Base-by-base conservation (phyloP, 1,140 invertebrate genomes). In the Drosophila guanche region DNA sequence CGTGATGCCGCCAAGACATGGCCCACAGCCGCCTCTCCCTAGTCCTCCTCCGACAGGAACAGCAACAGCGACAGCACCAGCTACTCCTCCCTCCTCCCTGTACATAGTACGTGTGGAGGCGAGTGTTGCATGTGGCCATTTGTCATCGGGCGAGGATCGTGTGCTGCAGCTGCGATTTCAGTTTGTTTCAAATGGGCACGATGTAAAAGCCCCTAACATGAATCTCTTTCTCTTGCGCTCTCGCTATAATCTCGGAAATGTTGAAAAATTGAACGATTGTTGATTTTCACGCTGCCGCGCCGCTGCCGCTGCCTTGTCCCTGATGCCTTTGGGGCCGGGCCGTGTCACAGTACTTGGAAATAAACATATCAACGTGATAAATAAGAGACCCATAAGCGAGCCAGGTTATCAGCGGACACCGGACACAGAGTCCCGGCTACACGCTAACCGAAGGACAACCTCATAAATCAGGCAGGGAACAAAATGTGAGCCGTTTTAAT, bases 321-420 rank as follows among this genome's bases (percentile, higher is more conserved):
- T 37, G 33, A 27, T 4, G 33, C 33, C 33, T 37, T 37, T 12
- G 33, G 33, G 10, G 10, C 54, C 41, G 16, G 40, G 56, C 67
- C 54, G 58, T 86, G 81, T 85, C 83, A 80, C 77, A 76, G 72
- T 81, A 67, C 63, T 68, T 22, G 66, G 33, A 77, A 85, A 85
- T 85, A 88, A 85, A 85, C 81, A 85, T 78, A 85, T 85, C 81
- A 85, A 81, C 62, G 58, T 83, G 79, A 83, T 83, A 83, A 83
- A 83, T 83, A 84, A 78, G 79, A 76, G 61, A 23, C 14, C 76
- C 78, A 81, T 68, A 81, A 73, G 67, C 72, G 60, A 63, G 7
- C 54, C 45, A 58, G 58, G 68, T 71, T 85, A 85, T 85, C 77
- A 75, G 60, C 25, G 45, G 37, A 37, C 41, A 54, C 54, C 63